Percentiles rank a stretch among this genome's conserved stretches.
These are phyloP conservation scores for Echiichthys vipera DNA, from an alignment of 2,797 vertebrate species.

Conservation along the genomic window DNA sequence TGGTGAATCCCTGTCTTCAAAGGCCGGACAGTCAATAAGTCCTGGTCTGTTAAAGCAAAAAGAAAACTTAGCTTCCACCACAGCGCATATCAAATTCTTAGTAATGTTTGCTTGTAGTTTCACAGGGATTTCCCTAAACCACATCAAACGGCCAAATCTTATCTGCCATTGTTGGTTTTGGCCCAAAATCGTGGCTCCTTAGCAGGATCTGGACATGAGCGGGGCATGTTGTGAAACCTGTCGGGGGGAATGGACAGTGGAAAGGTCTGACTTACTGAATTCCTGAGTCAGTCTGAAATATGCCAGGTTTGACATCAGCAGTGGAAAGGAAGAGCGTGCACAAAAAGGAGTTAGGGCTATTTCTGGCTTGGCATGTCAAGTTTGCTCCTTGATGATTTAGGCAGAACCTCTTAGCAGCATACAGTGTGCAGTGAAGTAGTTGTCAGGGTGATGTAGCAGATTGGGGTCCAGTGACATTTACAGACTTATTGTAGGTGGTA, in stretches of 20 bases:
- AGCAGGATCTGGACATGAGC: slow-evolving; percentile 57
- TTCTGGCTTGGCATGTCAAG: slow-evolving; percentile 51
- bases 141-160: slow-evolving; percentile 66
- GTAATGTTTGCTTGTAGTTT: slow-evolving; percentile 52
- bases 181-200: slow-evolving; percentile 39
- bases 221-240: slow-evolving; percentile 50
- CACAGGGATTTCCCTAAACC: slow-evolving; percentile 55
- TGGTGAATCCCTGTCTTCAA: slow-evolving; percentile 46
- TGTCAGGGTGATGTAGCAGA: slow-evolving; percentile 39
- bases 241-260: slow-evolving; percentile 56
- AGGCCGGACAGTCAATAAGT: slow-evolving; percentile 41
- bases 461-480: slow-evolving; percentile 41
- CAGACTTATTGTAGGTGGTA: slow-evolving; percentile 25
- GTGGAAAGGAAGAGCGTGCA: slow-evolving; percentile 48
- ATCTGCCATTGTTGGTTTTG: slow-evolving; percentile 73
- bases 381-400: slow-evolving; percentile 66
- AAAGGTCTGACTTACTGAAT: slow-evolving; percentile 67
- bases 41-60: slow-evolving; percentile 33
- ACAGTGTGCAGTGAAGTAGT: slow-evolving; percentile 36
- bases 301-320: slow-evolving; percentile 66
- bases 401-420: slow-evolving; percentile 55
- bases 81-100: slow-evolving; percentile 45
- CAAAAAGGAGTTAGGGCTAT: slow-evolving; percentile 49
- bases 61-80: slow-evolving; percentile 32
- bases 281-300: slow-evolving; percentile 65